Evolutionary conservation across 2,888 invertebrate species (phyloP).

Genomic region (Cataglyphis livida): DNA sequence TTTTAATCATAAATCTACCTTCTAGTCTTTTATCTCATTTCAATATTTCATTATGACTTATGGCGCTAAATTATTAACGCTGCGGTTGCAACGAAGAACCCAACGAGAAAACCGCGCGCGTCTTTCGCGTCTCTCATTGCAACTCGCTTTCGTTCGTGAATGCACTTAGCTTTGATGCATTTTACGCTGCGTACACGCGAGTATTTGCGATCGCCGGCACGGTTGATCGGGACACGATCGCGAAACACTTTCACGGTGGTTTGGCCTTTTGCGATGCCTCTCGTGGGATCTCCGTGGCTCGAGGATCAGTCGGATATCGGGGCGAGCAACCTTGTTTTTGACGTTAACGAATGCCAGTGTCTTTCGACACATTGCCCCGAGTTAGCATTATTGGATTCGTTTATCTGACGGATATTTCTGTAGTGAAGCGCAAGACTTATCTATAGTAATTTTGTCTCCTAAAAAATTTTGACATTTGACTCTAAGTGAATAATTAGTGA

Average conservation of each 20-base stretch:
- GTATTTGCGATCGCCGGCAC: constrained; percentile 27
- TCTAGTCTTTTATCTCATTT: constrained; percentile 26
- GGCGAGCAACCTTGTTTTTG: constrained; percentile 48
- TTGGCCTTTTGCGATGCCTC: constrained; percentile 68
- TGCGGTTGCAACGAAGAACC: constrained; percentile 24
- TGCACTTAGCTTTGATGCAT: constrained; percentile 24
- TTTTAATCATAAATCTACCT: constrained; percentile 23
- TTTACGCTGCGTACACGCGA: constrained; percentile 41
- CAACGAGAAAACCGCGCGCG: background rate
- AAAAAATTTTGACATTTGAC: background rate
- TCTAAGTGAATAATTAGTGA: background rate
- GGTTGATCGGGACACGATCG: constrained; percentile 60
- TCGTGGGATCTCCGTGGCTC: constrained; percentile 63
- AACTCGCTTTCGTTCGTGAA: constrained; percentile 66
- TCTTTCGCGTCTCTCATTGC: constrained; percentile 29
- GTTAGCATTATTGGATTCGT: background rate
- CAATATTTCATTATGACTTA: constrained; percentile 21
- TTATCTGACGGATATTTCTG: background rate
- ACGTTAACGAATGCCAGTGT: constrained; percentile 33
- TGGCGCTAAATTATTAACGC: constrained; percentile 58
- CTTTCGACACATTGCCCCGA: constrained; percentile 46
- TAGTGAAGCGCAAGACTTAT: background rate
- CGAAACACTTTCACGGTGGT: constrained; percentile 73
- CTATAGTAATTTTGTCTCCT: background rate
- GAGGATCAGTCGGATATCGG: constrained; percentile 53